Percentiles rank a stretch among this genome's conserved stretches.
Evolutionary conservation across 2,113 vertebrate genomes (phyloP).

Genomic region (Psilopsiagon aymara): DNA sequence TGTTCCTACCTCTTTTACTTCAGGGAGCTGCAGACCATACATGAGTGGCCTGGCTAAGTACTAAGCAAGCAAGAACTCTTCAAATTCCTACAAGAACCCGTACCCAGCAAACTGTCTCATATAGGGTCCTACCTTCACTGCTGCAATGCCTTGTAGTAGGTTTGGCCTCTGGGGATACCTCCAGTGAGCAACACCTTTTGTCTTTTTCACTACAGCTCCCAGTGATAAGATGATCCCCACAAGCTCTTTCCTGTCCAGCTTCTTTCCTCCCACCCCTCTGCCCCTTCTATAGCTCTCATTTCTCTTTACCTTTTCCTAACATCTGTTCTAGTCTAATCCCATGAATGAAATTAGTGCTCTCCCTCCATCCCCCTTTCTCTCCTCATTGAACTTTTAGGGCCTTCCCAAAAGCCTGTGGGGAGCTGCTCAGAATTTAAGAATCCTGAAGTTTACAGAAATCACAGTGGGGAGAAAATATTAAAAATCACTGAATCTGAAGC

Average conservation of each 20-base stretch:
- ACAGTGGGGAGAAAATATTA: too few species aligned
- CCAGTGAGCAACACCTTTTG: neutral
- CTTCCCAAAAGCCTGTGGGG: neutral
- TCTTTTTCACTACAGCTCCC: neutral
- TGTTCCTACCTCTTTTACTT: neutral
- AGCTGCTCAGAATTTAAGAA: neutral
- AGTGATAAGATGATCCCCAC: neutral
- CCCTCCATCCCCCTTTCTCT: neutral
- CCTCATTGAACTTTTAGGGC: neutral
- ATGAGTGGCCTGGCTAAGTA: neutral
- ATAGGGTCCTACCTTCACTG: neutral
- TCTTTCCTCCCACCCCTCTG: neutral
- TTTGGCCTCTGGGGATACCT: neutral
- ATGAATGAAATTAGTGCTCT: neutral
- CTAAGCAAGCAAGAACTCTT: neutral
- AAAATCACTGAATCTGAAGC: neutral
- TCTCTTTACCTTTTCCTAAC: neutral
- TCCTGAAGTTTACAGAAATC: neutral
- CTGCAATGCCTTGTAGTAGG: neutral
- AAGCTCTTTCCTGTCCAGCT: neutral
- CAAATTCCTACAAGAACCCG: neutral
- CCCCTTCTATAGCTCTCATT: neutral
- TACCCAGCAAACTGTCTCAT: neutral
- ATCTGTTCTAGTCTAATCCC: neutral
- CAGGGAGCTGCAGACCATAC: neutral